Evolutionary conservation across 2,113 vertebrate species (phyloP).

Genomic region (Scytalopus superciliaris): DNA sequence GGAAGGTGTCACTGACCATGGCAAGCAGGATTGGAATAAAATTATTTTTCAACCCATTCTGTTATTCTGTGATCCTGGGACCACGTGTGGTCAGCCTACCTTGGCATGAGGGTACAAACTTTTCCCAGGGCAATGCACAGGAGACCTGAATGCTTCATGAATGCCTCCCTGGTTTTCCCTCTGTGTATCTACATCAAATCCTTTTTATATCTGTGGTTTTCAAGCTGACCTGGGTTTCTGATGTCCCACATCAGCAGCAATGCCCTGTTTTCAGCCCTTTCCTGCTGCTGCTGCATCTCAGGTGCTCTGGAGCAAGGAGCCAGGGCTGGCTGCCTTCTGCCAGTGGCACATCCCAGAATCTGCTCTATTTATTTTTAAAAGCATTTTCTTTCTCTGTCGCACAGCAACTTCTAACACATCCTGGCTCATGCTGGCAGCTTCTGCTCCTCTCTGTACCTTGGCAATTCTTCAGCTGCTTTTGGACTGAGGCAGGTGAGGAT

Average conservation of each 20-base stretch:
- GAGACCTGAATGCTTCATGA: not conserved
- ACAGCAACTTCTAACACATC: not conserved
- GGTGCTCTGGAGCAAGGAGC: rapidly evolving
- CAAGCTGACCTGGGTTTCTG: not conserved
- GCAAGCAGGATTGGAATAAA: not conserved
- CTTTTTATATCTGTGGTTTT: not conserved
- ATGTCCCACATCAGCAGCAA: not conserved
- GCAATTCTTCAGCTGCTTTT: not conserved
- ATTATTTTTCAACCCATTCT: not conserved
- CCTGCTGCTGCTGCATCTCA: not conserved
- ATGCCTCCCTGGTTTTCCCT: not conserved
- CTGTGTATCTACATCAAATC: not conserved
- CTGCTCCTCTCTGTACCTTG: not conserved
- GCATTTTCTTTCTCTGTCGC: not conserved
- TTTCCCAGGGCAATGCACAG: not conserved
- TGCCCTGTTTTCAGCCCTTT: not conserved
- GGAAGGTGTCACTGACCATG: not conserved
- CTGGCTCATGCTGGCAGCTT: not conserved
- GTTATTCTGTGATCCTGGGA: not conserved
- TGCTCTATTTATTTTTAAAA: not conserved
- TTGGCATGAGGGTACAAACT: rapidly evolving
- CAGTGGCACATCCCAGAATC: not conserved
- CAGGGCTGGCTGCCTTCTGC: not conserved
- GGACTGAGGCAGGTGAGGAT: not conserved
- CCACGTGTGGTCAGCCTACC: rapidly evolving